Evolutionary conservation across 2,113 vertebrate species (phyloP).

Genomic region (Lucifuga dentata): DNA sequence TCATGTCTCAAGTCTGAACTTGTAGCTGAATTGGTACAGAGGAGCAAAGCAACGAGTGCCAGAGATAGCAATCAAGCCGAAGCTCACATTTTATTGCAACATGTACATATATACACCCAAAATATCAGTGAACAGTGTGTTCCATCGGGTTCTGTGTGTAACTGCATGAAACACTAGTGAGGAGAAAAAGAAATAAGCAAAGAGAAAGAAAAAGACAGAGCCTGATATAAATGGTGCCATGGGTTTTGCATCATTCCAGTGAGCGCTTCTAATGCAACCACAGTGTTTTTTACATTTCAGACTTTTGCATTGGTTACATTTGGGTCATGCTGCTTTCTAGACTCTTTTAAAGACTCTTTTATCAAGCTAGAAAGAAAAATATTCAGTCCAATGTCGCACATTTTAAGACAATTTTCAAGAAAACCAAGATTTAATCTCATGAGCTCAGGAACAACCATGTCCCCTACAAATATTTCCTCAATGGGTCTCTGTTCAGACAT

Average conservation of each 20-base stretch:
- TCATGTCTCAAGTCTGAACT: conserved; percentile 70
- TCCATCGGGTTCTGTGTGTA: conserved; percentile 47
- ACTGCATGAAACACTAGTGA: conserved; percentile 44
- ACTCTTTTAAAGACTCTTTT: no score
- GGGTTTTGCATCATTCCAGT: neutral
- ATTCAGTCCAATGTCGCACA: no score
- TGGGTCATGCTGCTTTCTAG: no score
- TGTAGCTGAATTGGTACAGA: conserved; percentile 49
- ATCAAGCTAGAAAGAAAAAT: no score
- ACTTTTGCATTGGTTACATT: no score
- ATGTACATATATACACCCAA: conserved; percentile 4
- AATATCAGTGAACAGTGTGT: neutral
- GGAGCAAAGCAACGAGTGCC: conserved; percentile 22
- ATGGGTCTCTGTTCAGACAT: no score
- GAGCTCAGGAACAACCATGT: no score
- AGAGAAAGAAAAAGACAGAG: neutral
- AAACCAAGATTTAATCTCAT: no score
- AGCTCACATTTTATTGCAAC: conserved; percentile 26
- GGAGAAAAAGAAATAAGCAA: neutral
- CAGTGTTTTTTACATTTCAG: no score
- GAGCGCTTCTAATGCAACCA: no score
- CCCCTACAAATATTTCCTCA: no score
- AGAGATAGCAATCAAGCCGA: conserved; percentile 38
- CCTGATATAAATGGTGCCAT: neutral
- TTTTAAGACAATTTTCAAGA: no score